Base-by-base conservation (phyloP, 2,888 invertebrate species). In the Synergus umbraculus region DNA sequence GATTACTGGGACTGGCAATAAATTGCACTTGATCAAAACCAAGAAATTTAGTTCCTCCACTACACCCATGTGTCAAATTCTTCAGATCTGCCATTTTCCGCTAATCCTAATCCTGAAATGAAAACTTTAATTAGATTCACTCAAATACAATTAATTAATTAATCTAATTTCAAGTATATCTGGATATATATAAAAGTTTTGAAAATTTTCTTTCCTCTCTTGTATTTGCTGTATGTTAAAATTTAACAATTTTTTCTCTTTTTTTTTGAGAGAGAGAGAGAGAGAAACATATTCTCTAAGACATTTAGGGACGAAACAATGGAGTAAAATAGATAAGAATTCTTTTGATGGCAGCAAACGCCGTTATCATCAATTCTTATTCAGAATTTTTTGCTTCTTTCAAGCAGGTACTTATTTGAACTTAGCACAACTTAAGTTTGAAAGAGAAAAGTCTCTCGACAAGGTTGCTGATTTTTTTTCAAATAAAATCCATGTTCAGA, bases 11-110 rank as follows among this genome's bases (percentile, higher is more conserved):
- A 76, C 90, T 88, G 46, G 91, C 89, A 81, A 91, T 89, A 81
- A 92, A 92, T 81, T 92, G 91, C 58, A 91, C 91, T 79, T 91
- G 92, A 77, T 91, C 92, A 82, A 91, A 91, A 63, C 91, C 91
- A 82, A 88, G 91, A 85, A 89, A 92, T 78, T 88, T 89, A 64
- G 91, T 87, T 82, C 87, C 86, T 76, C 87, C 88, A 43, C 86
- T 87, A 81, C 86, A 83, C 79, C 86, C 86, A 77, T 89, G 84
- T 65, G 89, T 84, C 46, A 91, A 88, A 86, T 89, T 91, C 86
- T 91, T 90, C 83, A 91, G 78, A 87, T 92, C 92, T 73, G 87
- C 89, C 92, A 92, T 92, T 86, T 80, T 87, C 83, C 78, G 82
- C 80, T 76, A 79, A 77, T 83, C 63, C 83, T 81, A 76, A 60